Evolutionary conservation across 1,140 invertebrate species (phyloP), one percentile per base, ranked within the genome.

Genomic region (Myzus persicae): DNA sequence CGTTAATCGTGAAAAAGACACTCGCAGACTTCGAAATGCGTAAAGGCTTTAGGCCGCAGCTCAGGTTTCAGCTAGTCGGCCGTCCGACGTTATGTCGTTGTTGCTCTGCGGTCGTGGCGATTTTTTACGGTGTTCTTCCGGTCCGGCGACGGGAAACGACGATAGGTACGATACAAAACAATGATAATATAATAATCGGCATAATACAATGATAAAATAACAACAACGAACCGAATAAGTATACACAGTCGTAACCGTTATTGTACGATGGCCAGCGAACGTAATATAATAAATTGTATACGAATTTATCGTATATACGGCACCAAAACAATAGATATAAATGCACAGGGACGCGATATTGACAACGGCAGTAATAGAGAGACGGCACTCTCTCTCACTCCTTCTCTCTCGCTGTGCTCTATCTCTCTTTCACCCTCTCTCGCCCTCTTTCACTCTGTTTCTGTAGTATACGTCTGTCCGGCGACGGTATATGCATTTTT

Each of bases 401-500:
- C 24, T 22, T 40, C 81, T 24, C 20, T 82, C 6, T 14, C 76
- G 22, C 36, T 24, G 36, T 9, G n/a, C 6, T 82, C 6, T 26
- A 6, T 54, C 59, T 14, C 9, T 9, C 51, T 7, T 24, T 54
- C 67, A n/a, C 20, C 4, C 76, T 2, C 18, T 2, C 18, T 81
- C n/a, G 18, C 36, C n/a, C 14, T 38, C 2, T 82, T 51, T 51
- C 48, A 51, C 20, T 51, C 5, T 51, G 24, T 24, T 51, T 24
- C 48, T 51, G 20, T 3, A 48, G 9, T 76, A n/a, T 36, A n/a
- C 59, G 59, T 42, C 24, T 26, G 82, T 84, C 40, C 82, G 24
- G 24, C 38, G 82, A 84, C 38, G 82, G 82, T 42, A 31, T 84
- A 84, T 84, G 82, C 82, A 84, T 84, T 84, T 84, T 84, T 84